Evolutionary conservation across 2,888 invertebrate genomes (phyloP), one percentile per base, ranked within the genome.

Genomic region (Caenorhabditis zanzibari): DNA sequence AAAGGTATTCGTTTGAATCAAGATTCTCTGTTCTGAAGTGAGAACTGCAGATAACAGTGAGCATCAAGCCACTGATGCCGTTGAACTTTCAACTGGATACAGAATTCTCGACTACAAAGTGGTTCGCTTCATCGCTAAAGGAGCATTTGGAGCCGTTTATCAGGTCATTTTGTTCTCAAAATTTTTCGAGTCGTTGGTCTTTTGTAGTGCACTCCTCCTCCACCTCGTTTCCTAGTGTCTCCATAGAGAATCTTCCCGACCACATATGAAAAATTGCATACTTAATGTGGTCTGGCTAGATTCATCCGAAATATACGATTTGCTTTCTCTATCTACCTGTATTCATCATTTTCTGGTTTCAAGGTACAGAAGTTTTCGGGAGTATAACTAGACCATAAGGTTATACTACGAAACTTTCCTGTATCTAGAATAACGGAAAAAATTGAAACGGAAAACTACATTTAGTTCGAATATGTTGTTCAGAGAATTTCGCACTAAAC

Each of bases 121-220:
- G 16, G 52, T 74, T 32, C 49, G 56, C 19, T 76, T 82, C 41
- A 79, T 85, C 26, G 84, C 84, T 22, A 66, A 75, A 64, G 86
- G 88, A 28, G 86, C 84, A 10, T 88, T 86, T 58, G 88, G 88
- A 32, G 81, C 85, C 12, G 88, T 88, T 69, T 88, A 86, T 69
- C 71, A 86, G 75, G 87, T 88, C 2, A 44, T 12, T 59, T 58
- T 24, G 6, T 12, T 38, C 38, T 38, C 38, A 38, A 38, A 38
- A 12, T 38, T 38, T 38, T 38, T 38, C 2, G 6, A 38, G 38
- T 58, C 32, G 4, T 16, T 26, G 1, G 12, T 26, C 35, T 35
- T 35, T 56, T 7, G 14, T 22, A 58, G 35, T 58, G n/a, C 41
- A n/a, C 12, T 10, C 12, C 61, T 41, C 22, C 22, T 38, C 19